Evolutionary conservation across 2,113 vertebrate species (phyloP), one percentile per base, ranked within the genome.

Genomic region (Australoheros scitulus): DNA sequence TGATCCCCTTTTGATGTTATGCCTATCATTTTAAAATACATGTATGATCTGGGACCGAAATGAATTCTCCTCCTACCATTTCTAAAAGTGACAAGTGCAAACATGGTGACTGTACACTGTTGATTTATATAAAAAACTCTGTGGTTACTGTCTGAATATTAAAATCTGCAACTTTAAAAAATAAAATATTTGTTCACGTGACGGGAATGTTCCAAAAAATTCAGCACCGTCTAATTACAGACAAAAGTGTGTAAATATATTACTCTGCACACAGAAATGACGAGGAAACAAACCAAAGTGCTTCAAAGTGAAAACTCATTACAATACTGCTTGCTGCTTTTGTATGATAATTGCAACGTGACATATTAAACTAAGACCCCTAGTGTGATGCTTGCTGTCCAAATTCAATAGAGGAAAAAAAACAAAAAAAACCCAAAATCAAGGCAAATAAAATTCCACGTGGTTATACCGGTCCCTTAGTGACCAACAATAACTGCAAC

Each of bases 31-130:
- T 32, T 6, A 55, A 65, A 11, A 22, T 4, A 6, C 11, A 18
- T 17, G 6, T 55, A 17, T 61, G 55, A 77, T 10, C 11, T 29
- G 1, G 61, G 83, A 60, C 1, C 64, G 77, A 24, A 80, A 82
- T 55, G 26, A 6, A 72, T 52, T 52, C 50, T 72, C 55, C 55
- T 20, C n/a, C 57, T 38, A 65, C 36, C 61, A 60, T 57, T 32
- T 76, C 85, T 77, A 95, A 94, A 94, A 95, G 94, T 95, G 94
- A 90, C 93, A 61, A 89, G 92, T 94, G 94, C 93, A 92, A 90
- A 92, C 50, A 75, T 57, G 61, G 77, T 70, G 80, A 72, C 55
- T 64, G 70, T 75, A 87, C 64, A 58, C 14, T 36, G 36, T 22
- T 77, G 43, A 55, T 76, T 15, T 2, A 68, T 64, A 84, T 18